These are phyloP conservation scores for Tenualosa ilisha DNA, from an alignment of 2,797 vertebrate species.

Conservation along the genomic window DNA sequence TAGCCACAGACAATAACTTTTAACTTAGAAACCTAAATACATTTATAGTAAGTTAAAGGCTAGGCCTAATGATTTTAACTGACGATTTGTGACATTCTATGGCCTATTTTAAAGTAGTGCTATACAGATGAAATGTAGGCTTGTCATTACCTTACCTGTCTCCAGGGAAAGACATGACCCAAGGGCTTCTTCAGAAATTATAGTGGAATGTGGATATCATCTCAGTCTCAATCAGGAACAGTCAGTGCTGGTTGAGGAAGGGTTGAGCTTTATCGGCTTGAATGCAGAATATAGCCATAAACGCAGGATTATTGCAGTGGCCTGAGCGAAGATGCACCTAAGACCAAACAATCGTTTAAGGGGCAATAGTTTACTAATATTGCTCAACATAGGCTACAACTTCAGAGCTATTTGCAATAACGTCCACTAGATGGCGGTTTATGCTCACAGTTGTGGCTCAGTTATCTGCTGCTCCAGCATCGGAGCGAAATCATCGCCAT, in stretches of 20 bases:
- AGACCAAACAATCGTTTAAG: not conserved
- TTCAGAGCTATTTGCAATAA: not conserved
- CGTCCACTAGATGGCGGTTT: conserved; percentile 19
- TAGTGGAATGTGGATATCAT: not conserved
- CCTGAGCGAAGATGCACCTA: not conserved
- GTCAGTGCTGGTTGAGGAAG: not conserved
- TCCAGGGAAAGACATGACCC: not conserved
- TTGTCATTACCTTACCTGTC: not conserved
- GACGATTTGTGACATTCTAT: not conserved
- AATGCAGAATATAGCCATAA: not conserved
- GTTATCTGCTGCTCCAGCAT: not conserved
- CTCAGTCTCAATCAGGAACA: not conserved
- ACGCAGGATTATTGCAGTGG: not conserved
- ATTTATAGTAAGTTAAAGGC: no score
- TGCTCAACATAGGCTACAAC: not conserved
- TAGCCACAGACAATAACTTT: not conserved
- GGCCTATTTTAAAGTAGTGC: no score
- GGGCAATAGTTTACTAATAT: not conserved
- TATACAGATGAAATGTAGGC: not conserved
- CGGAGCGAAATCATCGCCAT: not conserved
- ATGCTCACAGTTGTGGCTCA: not conserved
- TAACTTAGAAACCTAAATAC: not conserved
- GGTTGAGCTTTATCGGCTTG: not conserved
- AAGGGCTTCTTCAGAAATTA: not conserved
- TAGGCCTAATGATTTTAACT: not conserved